Percentiles rank a stretch among this genome's conserved stretches.
These are phyloP conservation scores for Trididemnum miniatum DNA, from an alignment of 23 tunicate species.

Conservation along the genomic window DNA sequence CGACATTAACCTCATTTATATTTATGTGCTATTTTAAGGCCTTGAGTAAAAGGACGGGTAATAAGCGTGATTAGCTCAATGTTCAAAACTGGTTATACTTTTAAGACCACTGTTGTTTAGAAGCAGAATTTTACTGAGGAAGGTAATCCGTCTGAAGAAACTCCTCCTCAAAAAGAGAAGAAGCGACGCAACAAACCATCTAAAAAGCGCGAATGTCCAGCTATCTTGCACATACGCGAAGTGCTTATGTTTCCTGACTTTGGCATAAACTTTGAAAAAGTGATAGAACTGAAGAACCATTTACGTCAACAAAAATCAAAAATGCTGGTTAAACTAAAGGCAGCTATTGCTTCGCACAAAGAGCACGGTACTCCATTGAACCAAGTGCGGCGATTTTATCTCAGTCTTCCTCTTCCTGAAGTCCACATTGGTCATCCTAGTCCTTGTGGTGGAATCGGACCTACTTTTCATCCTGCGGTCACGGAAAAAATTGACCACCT, in stretches of 20 bases:
- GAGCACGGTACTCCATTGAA: background rate
- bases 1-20: too few relatives aligned
- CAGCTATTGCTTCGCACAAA: constrained; percentile 19
- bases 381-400: constrained; percentile 36
- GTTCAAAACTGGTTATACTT: too few relatives aligned
- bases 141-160: constrained; percentile 28
- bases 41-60: too few relatives aligned
- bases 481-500: constrained; percentile 52
- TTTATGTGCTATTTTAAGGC: too few relatives aligned
- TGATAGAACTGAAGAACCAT: constrained; percentile 53
- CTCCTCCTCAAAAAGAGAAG: constrained; percentile 42
- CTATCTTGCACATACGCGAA: constrained; percentile 70
- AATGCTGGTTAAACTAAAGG: constrained; percentile 32
- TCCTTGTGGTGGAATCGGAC: constrained; percentile 66
- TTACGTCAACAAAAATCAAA: constrained; percentile 52
- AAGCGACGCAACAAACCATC: constrained; percentile 72
- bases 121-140: background rate
- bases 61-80: too few relatives aligned
- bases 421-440: constrained; percentile 55
- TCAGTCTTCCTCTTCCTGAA: constrained; percentile 65
- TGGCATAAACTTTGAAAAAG: constrained; percentile 35
- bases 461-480: constrained; percentile 47
- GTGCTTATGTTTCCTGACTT: constrained; percentile 63
- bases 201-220: constrained; percentile 69
- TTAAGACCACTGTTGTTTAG: background rate